Percentiles rank a stretch among this genome's conserved stretches.
Evolutionary conservation across 1,140 invertebrate genomes (phyloP).

Genomic region (Plectus sambesii): DNA sequence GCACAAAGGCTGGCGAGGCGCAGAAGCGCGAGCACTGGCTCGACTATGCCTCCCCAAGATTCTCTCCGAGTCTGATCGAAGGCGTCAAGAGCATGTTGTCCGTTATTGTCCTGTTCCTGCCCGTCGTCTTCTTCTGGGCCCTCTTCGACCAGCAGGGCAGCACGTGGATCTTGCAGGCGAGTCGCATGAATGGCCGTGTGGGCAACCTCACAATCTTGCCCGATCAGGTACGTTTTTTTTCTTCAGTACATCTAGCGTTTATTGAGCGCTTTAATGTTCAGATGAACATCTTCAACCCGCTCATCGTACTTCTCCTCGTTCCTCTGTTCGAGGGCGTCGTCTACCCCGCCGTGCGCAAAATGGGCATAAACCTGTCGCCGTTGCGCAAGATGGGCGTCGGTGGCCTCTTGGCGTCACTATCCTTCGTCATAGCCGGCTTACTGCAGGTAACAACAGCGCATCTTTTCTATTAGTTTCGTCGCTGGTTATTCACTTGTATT

Average conservation of each 20-base stretch:
- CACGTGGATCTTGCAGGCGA: constrained; percentile 51
- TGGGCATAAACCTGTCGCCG: constrained; percentile 53
- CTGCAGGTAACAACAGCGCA: constrained; percentile 65
- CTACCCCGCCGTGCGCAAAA: constrained; percentile 47
- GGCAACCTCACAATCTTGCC: constrained; percentile 56
- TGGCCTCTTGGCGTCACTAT: constrained; percentile 65
- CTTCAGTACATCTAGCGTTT: too few relatives aligned
- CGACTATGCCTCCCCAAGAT: constrained; percentile 62
- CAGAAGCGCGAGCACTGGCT: constrained; percentile 62
- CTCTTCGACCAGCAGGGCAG: constrained; percentile 55
- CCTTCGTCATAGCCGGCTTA: constrained; percentile 72
- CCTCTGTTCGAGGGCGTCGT: constrained; percentile 43
- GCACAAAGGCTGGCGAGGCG: too few relatives aligned
- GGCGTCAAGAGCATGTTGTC: constrained; percentile 47
- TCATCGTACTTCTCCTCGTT: constrained; percentile 37
- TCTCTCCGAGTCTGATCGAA: constrained; percentile 51
- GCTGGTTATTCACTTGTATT: too few relatives aligned
- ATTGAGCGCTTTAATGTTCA: too few relatives aligned
- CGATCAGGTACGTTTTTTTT: too few relatives aligned
- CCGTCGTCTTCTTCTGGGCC: constrained; percentile 53
- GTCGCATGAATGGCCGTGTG: constrained; percentile 48
- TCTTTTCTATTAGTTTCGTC: too few relatives aligned
- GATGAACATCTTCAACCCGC: constrained; percentile 58
- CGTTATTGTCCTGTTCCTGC: constrained; percentile 50
- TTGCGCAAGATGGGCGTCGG: constrained; percentile 66